Evolutionary conservation across 2,888 invertebrate genomes (phyloP).

Genomic region (Dione juno): DNA sequence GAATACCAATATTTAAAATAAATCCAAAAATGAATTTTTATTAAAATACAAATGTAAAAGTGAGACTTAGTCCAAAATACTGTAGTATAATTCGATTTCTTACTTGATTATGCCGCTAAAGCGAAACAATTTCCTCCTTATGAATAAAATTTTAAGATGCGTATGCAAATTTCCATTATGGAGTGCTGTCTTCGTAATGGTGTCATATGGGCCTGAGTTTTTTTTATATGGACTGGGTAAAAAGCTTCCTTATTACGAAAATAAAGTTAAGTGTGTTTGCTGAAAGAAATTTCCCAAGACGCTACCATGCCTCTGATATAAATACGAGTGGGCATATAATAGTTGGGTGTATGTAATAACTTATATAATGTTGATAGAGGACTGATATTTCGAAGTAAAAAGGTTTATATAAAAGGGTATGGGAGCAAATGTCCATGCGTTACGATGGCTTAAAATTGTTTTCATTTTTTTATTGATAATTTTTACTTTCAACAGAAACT

Average conservation of each 20-base stretch:
- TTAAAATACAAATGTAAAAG: slow-evolving; percentile 32
- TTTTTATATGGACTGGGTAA: slow-evolving; percentile 68
- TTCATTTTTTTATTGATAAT: too few relatives aligned
- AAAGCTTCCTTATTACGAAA: slow-evolving; percentile 60
- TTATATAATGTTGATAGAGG: background rate
- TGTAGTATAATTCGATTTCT: slow-evolving; percentile 75
- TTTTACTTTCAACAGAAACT: too few relatives aligned
- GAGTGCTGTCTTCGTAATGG: slow-evolving; percentile 71
- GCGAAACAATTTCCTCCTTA: slow-evolving; percentile 81
- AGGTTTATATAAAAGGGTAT: background rate
- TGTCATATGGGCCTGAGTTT: slow-evolving; percentile 70
- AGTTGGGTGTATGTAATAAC: background rate
- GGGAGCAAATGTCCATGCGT: background rate
- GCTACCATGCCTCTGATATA: slow-evolving; percentile 6
- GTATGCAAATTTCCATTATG: slow-evolving; percentile 81
- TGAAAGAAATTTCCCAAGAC: slow-evolving; percentile 20
- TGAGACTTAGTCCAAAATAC: slow-evolving; percentile 39
- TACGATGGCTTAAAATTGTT: too few relatives aligned
- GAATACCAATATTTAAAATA: too few relatives aligned
- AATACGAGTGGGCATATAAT: background rate
- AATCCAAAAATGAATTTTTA: too few relatives aligned
- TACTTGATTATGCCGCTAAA: slow-evolving; percentile 66
- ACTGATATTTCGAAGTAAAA: background rate
- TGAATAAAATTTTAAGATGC: slow-evolving; percentile 82
- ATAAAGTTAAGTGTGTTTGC: slow-evolving; percentile 36